Conservation (phyloP, 2,797 vertebrate species). For the Melanogrammus aeglefinus region DNA sequence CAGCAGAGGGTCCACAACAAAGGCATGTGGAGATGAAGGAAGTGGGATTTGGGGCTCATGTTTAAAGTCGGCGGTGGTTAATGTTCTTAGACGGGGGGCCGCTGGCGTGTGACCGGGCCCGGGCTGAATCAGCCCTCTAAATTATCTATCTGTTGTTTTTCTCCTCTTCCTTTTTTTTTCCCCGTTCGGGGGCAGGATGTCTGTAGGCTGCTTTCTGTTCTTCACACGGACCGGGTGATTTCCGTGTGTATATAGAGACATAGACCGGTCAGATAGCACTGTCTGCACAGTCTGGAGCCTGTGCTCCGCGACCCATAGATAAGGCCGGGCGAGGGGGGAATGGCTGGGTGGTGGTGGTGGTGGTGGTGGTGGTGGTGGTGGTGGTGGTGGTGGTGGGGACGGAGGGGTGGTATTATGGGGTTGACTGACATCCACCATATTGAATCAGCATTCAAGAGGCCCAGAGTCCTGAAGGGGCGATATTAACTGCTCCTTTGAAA, state of each 20-base stretch:
- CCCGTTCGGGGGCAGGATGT: constrained; percentile 54
- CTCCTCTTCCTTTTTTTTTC: neutral
- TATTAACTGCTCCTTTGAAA: neutral
- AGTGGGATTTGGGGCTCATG: constrained; percentile 47
- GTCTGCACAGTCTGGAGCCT: constrained; percentile 74
- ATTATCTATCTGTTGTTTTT: constrained; percentile 40
- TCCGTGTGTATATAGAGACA: constrained; percentile 63
- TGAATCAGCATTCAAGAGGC: neutral
- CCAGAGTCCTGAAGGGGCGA: neutral
- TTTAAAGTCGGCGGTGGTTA: constrained; percentile 40
- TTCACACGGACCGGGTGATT: constrained; percentile 61
- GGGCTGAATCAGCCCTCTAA: constrained; percentile 45
- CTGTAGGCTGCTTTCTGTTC: constrained; percentile 59
- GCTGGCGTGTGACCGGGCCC: constrained; percentile 34
- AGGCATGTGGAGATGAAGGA: constrained; percentile 51
- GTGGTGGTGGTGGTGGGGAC: constrained; percentile 32
- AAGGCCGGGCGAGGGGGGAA: constrained; percentile 50
- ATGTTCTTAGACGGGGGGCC: constrained; percentile 33
- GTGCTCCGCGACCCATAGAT: constrained; percentile 74
- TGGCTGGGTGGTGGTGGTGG: constrained; percentile 29
- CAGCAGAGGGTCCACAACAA: constrained; percentile 50
- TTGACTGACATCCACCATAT: neutral
- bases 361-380: constrained; percentile 31
- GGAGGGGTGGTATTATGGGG: constrained; percentile 10
- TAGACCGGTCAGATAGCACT: constrained; percentile 65